Conservation (phyloP, 2,888 invertebrate species). For the Falcaria lacertinaria region DNA sequence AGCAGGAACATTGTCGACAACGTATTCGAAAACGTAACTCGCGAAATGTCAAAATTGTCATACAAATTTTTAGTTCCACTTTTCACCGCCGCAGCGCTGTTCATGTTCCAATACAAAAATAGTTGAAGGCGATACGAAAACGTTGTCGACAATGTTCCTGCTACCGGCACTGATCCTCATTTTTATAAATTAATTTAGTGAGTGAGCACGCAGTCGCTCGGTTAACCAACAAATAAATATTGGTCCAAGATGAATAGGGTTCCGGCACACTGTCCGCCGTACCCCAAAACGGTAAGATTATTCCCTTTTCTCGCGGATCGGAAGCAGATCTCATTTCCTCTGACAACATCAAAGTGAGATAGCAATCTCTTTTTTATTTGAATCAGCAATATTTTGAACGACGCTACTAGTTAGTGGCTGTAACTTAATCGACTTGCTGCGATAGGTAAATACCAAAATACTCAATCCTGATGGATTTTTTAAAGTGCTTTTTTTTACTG, state of each 20-base stretch:
- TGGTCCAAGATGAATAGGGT: slow-evolving; percentile 49
- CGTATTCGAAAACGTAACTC: too few species aligned
- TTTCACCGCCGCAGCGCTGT: too few species aligned
- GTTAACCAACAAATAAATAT: slow-evolving; percentile 48
- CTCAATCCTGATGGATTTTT: background rate
- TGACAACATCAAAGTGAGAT: slow-evolving; percentile 78
- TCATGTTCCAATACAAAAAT: too few species aligned
- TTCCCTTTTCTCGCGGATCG: slow-evolving; percentile 72
- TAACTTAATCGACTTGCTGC: slow-evolving; percentile 2
- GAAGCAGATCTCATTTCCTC: slow-evolving; percentile 78
- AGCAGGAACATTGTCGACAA: too few species aligned
- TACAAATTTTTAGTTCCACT: too few species aligned
- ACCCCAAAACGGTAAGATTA: slow-evolving; percentile 69
- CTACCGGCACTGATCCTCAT: too few species aligned
- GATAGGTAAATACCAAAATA: background rate
- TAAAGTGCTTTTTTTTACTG: too few species aligned
- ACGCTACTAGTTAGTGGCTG: slow-evolving; percentile 50
- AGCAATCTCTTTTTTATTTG: slow-evolving; percentile 75
- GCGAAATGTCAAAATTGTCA: too few species aligned
- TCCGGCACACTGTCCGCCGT: slow-evolving; percentile 44
- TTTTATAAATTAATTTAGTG: background rate
- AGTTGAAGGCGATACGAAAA: too few species aligned
- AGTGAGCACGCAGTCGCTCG: slow-evolving; percentile 9
- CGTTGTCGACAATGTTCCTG: too few species aligned
- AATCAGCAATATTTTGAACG: slow-evolving; percentile 75